These are phyloP conservation scores for Nephrotoma guestfalica DNA, from an alignment of 2,888 invertebrate genomes.

Conservation along the genomic window DNA sequence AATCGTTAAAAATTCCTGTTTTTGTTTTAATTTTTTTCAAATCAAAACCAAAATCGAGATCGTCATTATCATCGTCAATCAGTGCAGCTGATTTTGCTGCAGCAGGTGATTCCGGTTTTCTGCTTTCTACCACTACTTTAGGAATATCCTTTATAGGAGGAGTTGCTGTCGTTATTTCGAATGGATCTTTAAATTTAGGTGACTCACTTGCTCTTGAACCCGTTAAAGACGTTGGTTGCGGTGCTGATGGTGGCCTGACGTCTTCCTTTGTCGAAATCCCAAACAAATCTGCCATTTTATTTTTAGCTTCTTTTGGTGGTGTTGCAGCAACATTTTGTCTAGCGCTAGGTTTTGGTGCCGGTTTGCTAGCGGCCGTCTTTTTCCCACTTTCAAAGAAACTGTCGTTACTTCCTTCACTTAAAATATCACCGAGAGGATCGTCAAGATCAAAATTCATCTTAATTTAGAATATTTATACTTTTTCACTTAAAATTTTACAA, in stretches of 20 bases:
- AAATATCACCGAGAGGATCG: conserved; percentile 47
- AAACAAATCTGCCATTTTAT: conserved; percentile 28
- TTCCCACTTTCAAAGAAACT: conserved; percentile 46
- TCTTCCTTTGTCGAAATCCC: conserved; percentile 24
- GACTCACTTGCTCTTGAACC: not conserved
- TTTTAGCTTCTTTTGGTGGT: conserved; percentile 12
- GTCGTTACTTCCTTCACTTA: conserved; percentile 55
- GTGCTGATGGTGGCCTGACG: conserved; percentile 11
- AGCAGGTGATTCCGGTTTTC: not conserved
- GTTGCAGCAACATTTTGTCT: conserved; percentile 6
- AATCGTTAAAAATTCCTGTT: conserved; percentile 28
- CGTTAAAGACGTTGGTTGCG: not conserved
- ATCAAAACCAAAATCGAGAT: conserved; percentile 31
- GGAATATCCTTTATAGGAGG: conserved; percentile 18
- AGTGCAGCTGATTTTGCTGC: conserved; percentile 11
- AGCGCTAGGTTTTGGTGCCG: not conserved
- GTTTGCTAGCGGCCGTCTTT: conserved; percentile 5
- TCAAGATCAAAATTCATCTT: conserved; percentile 42
- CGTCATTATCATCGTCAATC: conserved; percentile 19
- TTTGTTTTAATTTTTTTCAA: conserved; percentile 28
- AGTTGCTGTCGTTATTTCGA: conserved; percentile 5
- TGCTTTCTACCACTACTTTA: conserved; percentile 5
- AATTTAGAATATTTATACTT: not conserved
- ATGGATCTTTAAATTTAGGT: not conserved
- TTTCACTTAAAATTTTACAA: not conserved